Evolutionary conservation across 2,888 invertebrate species (phyloP), one percentile per base, ranked within the genome.

Genomic region (Trachelus tabidus): DNA sequence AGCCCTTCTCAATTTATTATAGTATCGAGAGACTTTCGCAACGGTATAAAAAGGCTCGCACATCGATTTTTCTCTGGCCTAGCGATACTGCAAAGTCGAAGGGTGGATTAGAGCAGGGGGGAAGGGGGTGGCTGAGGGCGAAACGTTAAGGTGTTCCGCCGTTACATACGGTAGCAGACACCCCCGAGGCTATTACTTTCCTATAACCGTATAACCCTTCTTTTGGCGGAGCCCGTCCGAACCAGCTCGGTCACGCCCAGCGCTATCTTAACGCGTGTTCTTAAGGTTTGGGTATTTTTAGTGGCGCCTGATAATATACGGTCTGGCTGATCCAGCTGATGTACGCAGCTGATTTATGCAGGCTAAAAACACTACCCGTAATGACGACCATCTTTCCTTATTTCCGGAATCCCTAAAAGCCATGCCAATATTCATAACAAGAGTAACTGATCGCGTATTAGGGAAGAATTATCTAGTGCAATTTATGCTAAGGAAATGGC

Each of bases 201-300:
- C 40, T 40, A 40, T 69, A 31, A 33, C 81, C 81, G 73, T 80
- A 83, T 86, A 88, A 87, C 87, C 87, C 87, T 87, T 87, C 85
- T 85, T 85, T 85, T 83, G 84, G 83, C 83, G 68, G 68, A 77
- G 75, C 69, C 69, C 71, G 76, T 69, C 79, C 37, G 79, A 80
- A 86, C 81, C 83, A 30, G 80, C 80, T 80, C 15, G 73, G 31
- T 77, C 82, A 87, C 88, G 86, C 87, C 86, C 88, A 81, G 75
- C 87, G 83, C 86, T 86, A 86, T 88, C 85, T 85, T 82, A 83
- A 87, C 85, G 82, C 81, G 82, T 84, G 84, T 83, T 87, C 84
- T 85, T 82, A 86, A 83, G 75, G 79, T 83, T 86, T 84, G 69
- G 80, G 81, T 87, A 86, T 87, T 88, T 87, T 86, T 88, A 86